phyloP scores from a whole-genome alignment of 2,888 invertebrate species.

The Dyspetes luteomarginatus region DNA sequence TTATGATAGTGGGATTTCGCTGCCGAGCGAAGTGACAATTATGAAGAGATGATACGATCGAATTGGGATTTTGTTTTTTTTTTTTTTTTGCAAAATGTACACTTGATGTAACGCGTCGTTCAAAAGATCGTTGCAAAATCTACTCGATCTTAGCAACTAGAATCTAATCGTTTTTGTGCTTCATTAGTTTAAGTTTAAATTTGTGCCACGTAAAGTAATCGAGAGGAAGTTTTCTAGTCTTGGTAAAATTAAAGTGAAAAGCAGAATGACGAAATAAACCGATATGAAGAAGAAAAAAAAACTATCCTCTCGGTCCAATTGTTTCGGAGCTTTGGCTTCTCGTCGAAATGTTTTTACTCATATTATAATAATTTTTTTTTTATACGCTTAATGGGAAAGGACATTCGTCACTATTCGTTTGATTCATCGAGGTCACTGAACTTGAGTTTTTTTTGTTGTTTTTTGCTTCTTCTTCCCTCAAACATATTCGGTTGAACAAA shows the following conservation, averaged over 20 bases:
- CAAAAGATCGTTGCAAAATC: constrained; percentile 57
- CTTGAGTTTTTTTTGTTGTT: constrained; percentile 15
- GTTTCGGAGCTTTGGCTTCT: constrained; percentile 60
- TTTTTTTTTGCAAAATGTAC: constrained; percentile 44
- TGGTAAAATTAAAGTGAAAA: too few relatives aligned
- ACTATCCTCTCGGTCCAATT: constrained; percentile 47
- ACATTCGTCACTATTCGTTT: constrained; percentile 47
- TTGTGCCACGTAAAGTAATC: constrained; percentile 63
- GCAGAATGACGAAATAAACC: constrained; percentile 40
- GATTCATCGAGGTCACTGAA: constrained; percentile 56
- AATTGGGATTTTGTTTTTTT: constrained; percentile 1
- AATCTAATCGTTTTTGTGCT: constrained; percentile 62
- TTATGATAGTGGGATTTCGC: constrained; percentile 12
- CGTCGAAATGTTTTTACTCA: constrained; percentile 46
- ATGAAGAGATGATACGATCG: constrained; percentile 8
- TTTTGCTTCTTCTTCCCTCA: constrained; percentile 56
- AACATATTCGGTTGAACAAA: constrained; percentile 76
- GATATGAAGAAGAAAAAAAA: constrained; percentile 22
- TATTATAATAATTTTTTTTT: constrained; percentile 40
- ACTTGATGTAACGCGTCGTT: constrained; percentile 40
- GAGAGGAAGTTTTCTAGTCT: constrained; percentile 48
- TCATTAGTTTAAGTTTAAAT: constrained; percentile 59
- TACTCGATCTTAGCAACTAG: constrained; percentile 52
- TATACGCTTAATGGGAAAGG: constrained; percentile 32
- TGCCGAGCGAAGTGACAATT: constrained; percentile 41